Evolutionary conservation across 2,797 vertebrate genomes (phyloP), one percentile per base, ranked within the genome.

Genomic region (Chloroceryle amazona): DNA sequence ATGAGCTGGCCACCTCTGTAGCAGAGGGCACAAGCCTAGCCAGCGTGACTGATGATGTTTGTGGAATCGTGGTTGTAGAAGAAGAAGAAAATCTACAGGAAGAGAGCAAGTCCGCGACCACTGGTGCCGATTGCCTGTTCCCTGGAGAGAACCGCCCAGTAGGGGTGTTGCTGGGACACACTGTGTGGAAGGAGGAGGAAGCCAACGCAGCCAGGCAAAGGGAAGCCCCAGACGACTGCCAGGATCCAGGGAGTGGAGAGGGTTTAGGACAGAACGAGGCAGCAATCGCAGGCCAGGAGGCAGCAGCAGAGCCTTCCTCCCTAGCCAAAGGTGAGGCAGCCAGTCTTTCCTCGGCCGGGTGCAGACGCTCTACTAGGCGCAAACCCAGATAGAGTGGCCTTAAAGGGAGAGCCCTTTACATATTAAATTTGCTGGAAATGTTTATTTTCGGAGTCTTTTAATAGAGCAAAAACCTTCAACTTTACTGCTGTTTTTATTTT

Each of bases 401-500:
- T 89, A 63, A 49, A 78, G 71, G 49, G 87, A 84, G 68, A 61
- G 81, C 73, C 89, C 86, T 90, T 96, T 37, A 66, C 89, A 62
- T 93, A 96, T 10, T 71, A 85, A 91, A 96, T 79, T 90, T 92
- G 89, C 94, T 91, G 91, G 88, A 82, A 93, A 89, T 88, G 86
- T 92, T 95, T 95, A 93, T 95, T 96, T 96, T 95, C 89, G 23
- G 90, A 92, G 94, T 95, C 95, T 97, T 97, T 96, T 94, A 96
- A 95, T 96, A 97, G 96, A 96, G 90, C 92, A 90, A 96, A 76
- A 55, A 15, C 81, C 92, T 96, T 93, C 96, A 91, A 95, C 94
- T 97, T 97, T 94, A 91, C 81, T 95, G 94, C 75, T 94, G 89
- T 97, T 98, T 97, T 97, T 96, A 97, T 97, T 97, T 95, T 96